These are phyloP conservation scores for Anguilla obscura DNA, from an alignment of 2,797 vertebrate genomes.

Conservation along the genomic window DNA sequence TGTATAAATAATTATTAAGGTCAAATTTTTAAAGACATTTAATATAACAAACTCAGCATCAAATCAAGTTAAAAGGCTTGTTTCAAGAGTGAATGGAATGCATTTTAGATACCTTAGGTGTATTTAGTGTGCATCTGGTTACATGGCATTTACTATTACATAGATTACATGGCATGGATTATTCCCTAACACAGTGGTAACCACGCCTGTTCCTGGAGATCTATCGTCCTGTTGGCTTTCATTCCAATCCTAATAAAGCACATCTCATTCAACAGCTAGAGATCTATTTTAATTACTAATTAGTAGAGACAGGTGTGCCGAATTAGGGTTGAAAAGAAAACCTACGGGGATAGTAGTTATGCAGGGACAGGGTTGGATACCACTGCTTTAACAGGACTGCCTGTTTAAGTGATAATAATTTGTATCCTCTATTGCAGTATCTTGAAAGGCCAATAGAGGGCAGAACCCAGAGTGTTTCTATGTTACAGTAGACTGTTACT, in stretches of 20 bases:
- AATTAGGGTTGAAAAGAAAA: no score
- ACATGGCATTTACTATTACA: background rate
- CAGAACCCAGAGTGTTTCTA: background rate
- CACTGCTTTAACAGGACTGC: background rate
- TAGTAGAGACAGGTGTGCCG: no score
- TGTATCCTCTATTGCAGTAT: background rate
- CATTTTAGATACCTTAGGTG: background rate
- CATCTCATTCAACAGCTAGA: no score
- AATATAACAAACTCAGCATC: background rate
- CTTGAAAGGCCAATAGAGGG: background rate
- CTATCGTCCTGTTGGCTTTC: no score
- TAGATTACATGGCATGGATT: background rate
- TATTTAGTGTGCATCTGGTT: background rate
- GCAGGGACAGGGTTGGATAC: no score
- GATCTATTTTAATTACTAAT: no score
- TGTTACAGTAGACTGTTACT: background rate
- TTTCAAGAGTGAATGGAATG: background rate
- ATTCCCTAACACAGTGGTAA: background rate
- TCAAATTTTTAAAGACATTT: background rate
- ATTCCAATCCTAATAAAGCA: no score
- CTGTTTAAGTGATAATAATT: background rate
- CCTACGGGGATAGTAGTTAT: no score
- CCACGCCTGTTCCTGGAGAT: no score
- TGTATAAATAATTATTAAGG: background rate
- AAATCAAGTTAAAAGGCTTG: background rate